Percentiles rank a stretch among this genome's conserved stretches.
Evolutionary conservation across 2,888 invertebrate genomes (phyloP).

Genomic region (Phalera bucephala): DNA sequence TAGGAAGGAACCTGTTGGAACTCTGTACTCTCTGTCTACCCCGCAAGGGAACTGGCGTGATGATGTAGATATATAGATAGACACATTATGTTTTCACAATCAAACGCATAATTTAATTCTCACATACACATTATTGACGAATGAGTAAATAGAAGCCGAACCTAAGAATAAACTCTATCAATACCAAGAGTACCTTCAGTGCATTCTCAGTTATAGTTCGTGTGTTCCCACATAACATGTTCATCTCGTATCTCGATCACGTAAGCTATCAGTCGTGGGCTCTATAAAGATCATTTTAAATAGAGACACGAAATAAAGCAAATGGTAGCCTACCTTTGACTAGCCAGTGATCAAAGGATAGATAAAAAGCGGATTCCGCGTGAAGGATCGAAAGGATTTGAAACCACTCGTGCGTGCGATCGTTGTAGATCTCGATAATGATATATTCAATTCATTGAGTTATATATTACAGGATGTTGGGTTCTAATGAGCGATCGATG

Average conservation of each 20-base stretch:
- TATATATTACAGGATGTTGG: constrained; percentile 40
- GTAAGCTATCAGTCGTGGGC: neutral
- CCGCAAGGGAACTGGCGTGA: too few relatives aligned
- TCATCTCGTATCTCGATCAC: neutral
- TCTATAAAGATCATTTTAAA: constrained; percentile 3
- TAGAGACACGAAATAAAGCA: constrained; percentile 27
- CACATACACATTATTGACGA: too few relatives aligned
- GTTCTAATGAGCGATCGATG: constrained; percentile 25
- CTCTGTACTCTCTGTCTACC: too few relatives aligned
- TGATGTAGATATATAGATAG: too few relatives aligned
- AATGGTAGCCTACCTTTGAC: constrained; percentile 30
- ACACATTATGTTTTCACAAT: too few relatives aligned
- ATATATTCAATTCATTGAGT: constrained; percentile 43
- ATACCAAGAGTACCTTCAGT: too few relatives aligned
- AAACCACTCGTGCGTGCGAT: constrained; percentile 48
- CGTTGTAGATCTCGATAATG: constrained; percentile 49
- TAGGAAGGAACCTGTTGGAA: too few relatives aligned
- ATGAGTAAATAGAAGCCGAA: too few relatives aligned
- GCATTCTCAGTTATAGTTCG: too few relatives aligned
- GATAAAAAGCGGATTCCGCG: constrained; percentile 53
- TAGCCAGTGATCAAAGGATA: constrained; percentile 50
- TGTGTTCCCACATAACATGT: neutral
- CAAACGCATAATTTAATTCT: too few relatives aligned
- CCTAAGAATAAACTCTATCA: too few relatives aligned
- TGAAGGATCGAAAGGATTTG: constrained; percentile 48